Percentiles rank a stretch among this genome's conserved stretches.
Evolutionary conservation across 2,113 vertebrate species (phyloP).

Genomic region (Amphilophus citrinellus): DNA sequence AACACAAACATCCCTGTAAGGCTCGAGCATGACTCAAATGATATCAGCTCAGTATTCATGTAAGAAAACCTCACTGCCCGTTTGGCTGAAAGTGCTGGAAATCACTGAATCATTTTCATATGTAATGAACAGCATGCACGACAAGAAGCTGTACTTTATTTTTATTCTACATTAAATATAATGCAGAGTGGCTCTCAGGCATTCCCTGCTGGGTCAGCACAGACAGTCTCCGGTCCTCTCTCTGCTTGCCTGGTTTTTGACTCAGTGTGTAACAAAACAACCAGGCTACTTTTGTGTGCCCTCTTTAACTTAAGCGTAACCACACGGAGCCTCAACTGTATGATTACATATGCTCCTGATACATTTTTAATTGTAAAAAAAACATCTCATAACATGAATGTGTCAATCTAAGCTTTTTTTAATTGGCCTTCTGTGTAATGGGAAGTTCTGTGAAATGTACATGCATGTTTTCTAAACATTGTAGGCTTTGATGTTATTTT

Average conservation of each 20-base stretch:
- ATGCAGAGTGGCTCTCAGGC: rapidly evolving
- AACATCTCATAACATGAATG: neutral
- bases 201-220: neutral
- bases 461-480: neutral
- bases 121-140: rapidly evolving
- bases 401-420: neutral
- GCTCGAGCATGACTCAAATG: neutral
- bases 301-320: neutral
- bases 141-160: neutral
- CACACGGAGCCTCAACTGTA: no score
- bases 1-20: neutral
- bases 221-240: no score
- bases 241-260: no score
- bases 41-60: neutral
- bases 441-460: rapidly evolving
- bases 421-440: neutral
- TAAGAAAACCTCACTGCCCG: neutral
- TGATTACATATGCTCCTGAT: no score
- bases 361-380: no score
- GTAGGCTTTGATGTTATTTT: neutral
- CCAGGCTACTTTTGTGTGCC: neutral
- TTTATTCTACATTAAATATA: neutral
- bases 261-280: no score
- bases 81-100: neutral
- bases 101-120: no score